Evolutionary conservation across 2,888 invertebrate species (phyloP).

Genomic region (Ornithoptera alexandrae): DNA sequence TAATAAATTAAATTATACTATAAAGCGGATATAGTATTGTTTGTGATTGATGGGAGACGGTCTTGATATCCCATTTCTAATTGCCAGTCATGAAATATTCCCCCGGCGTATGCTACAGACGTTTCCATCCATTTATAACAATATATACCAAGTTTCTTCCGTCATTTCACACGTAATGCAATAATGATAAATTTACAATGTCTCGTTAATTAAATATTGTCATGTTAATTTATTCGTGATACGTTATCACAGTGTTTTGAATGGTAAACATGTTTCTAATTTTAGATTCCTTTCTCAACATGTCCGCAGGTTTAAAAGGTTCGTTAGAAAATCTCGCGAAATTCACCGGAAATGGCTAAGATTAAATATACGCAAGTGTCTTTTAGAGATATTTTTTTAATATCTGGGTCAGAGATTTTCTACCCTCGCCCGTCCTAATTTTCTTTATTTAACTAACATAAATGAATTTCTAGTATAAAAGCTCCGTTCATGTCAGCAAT

Average conservation of each 20-base stretch:
- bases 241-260: slow-evolving; percentile 3
- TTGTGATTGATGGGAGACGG: not conserved
- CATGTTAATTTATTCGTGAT: slow-evolving; percentile 12
- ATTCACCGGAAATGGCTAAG: not conserved
- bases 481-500: not conserved
- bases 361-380: not conserved
- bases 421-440: not conserved
- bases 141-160: not conserved
- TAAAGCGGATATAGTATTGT: not conserved
- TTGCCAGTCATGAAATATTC: not conserved
- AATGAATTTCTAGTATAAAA: too few species aligned
- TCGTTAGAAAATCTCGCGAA: not conserved
- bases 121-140: not conserved
- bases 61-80: not conserved
- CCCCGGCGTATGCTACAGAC: not conserved
- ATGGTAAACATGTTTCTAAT: slow-evolving; percentile 13
- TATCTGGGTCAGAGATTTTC: not conserved
- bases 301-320: not conserved
- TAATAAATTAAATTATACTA: not conserved
- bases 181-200: slow-evolving; percentile 8
- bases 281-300: not conserved
- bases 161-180: not conserved
- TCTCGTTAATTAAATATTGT: slow-evolving; percentile 17
- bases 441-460: too few species aligned
- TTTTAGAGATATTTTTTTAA: not conserved